Base-by-base conservation (phyloP, 2,797 vertebrate species). In the Sebastes flavidus region DNA sequence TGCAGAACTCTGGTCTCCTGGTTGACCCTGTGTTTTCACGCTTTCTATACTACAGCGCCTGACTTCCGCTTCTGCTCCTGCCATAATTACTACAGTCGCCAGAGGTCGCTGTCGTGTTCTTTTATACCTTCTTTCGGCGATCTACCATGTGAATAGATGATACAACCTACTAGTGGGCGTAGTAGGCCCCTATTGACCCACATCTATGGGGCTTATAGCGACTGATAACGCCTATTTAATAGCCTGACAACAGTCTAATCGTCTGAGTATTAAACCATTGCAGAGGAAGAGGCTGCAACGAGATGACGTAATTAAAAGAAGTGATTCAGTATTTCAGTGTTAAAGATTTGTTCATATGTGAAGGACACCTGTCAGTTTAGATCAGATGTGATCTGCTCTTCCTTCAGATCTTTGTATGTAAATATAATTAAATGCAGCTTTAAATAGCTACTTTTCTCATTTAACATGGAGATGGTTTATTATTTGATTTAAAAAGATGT, bases 111-210 rank as follows among this genome's bases (percentile, higher is more conserved):
- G 13, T 42, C 38, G 13, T 42, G 2, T 42, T 42, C 0, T 42
- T 16, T 42, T 42, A 42, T 16, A 42, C 2, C 38, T 42, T 1
- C 38, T 42, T 42, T 42, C 14, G 14, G 38, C 0, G 14, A 42
- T 42, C 14, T 42, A 42, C 14, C 38, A 42, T 42, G 14, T 42
- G 38, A 42, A 42, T 42, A 42, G 0, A 42, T 16, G 38, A 42
- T 42, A 0, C 0, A 42, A 42, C 38, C 38, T 42, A 16, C 14
- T 42, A 42, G 38, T 16, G 38, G 14, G 14, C 0, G 2, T 42
- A 42, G 6, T 42, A 42, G 38, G 2, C 38, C 38, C 6, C 14
- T 42, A 7, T 3, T 42, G 38, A 42, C 38, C 38, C 38, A 16
- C 38, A 42, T 42, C 14, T 42, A 42, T 42, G 14, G 14, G 5